phyloP scores from a whole-genome alignment of 2,797 vertebrate genomes.

The Morus bassanus region DNA sequence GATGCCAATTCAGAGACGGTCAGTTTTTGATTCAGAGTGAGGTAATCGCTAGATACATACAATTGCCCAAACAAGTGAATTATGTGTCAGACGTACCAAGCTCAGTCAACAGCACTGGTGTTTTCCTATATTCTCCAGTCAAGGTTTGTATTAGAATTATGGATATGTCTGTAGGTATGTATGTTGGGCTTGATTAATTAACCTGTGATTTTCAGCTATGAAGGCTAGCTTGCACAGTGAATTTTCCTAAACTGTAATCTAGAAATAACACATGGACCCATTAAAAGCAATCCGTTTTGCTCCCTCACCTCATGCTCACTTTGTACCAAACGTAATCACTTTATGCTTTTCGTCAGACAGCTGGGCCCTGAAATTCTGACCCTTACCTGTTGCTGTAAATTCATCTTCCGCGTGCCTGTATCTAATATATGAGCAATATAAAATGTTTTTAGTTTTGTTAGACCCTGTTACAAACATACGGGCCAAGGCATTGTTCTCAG shows the following conservation, averaged over 20 bases:
- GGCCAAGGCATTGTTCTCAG: background rate
- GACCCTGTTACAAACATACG: background rate
- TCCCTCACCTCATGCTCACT: background rate
- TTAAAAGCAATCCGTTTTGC: background rate
- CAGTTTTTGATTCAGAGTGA: background rate
- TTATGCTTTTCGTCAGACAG: background rate
- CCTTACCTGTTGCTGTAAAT: background rate
- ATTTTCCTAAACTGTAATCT: background rate
- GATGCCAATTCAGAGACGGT: background rate
- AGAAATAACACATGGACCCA: background rate
- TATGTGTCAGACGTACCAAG: background rate
- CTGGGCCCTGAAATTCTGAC: background rate
- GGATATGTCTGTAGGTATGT: background rate
- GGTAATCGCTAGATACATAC: background rate
- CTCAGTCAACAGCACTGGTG: background rate
- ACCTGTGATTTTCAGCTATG: background rate
- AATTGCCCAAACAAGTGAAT: background rate
- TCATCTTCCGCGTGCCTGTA: background rate
- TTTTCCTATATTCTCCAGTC: background rate
- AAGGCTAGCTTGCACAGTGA: background rate
- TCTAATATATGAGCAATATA: background rate
- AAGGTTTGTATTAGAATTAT: background rate
- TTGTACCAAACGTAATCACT: background rate
- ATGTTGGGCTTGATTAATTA: background rate
- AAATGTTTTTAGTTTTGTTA: background rate